phyloP scores from a whole-genome alignment of 1,140 invertebrate species.

The Formica selysi region DNA sequence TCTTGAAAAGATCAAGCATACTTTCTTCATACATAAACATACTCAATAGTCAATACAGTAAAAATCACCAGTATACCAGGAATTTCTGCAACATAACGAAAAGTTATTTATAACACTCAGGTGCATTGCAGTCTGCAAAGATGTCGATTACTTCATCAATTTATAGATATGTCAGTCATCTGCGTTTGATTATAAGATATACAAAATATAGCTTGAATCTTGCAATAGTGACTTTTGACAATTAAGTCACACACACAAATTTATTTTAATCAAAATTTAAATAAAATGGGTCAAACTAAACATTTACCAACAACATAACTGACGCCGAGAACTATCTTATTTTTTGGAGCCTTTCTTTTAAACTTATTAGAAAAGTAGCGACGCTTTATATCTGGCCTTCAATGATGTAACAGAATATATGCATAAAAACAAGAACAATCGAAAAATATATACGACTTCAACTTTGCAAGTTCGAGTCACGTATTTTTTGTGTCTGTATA shows the following conservation, averaged over 20 bases:
- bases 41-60: not conserved
- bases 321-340: not conserved
- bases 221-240: not conserved
- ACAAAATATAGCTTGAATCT: not conserved
- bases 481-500: not conserved
- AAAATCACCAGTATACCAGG: not conserved
- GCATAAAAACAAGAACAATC: not conserved
- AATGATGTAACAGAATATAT: not conserved
- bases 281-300: too few relatives aligned
- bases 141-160: conserved; percentile 1
- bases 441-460: not conserved
- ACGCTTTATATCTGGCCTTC: not conserved
- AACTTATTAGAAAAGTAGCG: not conserved
- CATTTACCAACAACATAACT: not conserved
- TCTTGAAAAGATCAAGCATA: not conserved
- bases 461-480: not conserved
- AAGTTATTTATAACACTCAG: not conserved
- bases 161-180: not conserved
- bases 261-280: not conserved
- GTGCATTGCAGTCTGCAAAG: not conserved
- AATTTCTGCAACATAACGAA: conserved; percentile 8
- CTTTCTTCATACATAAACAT: not conserved
- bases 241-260: not conserved
- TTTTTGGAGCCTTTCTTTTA: not conserved
- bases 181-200: not conserved